Evolutionary conservation across 2,797 vertebrate genomes (phyloP).

Genomic region (Sylvilagus floridanus): DNA sequence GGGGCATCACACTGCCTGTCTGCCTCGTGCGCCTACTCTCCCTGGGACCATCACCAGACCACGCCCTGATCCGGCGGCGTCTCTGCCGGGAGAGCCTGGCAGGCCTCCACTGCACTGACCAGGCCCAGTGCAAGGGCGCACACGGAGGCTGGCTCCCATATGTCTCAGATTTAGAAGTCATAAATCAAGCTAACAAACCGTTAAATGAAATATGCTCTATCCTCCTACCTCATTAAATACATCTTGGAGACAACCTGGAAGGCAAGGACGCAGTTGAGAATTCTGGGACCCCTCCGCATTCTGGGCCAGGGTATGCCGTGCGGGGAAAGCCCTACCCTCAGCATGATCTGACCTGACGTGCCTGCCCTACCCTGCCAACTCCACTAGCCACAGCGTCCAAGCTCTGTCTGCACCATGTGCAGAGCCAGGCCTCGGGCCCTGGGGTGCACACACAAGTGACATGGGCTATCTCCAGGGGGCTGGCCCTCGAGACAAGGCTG

Average conservation of each 20-base stretch:
- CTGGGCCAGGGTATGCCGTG: background rate
- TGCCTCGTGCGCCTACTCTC: background rate
- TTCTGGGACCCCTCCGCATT: background rate
- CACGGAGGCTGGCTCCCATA: constrained; percentile 63
- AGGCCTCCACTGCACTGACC: constrained; percentile 14
- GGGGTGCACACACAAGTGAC: rapidly evolving
- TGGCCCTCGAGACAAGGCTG: background rate
- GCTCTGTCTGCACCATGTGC: background rate
- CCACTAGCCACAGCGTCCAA: background rate
- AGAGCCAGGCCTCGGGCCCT: background rate
- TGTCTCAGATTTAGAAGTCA: constrained; percentile 80
- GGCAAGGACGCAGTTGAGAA: constrained; percentile 13
- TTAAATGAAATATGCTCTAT: constrained; percentile 82
- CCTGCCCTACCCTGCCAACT: too few relatives aligned
- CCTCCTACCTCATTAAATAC: constrained; percentile 79
- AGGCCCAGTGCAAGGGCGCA: constrained; percentile 53
- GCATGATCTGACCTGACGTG: background rate
- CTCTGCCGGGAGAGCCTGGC: constrained; percentile 53
- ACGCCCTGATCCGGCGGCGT: rapidly evolving
- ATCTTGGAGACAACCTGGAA: constrained; percentile 43
- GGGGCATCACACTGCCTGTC: background rate
- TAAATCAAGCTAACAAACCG: constrained; percentile 83
- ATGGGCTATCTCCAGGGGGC: background rate
- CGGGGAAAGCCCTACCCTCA: background rate
- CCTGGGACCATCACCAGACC: background rate